Conservation (phyloP, 1,140 invertebrate species). For the Heliconius himera region DNA sequence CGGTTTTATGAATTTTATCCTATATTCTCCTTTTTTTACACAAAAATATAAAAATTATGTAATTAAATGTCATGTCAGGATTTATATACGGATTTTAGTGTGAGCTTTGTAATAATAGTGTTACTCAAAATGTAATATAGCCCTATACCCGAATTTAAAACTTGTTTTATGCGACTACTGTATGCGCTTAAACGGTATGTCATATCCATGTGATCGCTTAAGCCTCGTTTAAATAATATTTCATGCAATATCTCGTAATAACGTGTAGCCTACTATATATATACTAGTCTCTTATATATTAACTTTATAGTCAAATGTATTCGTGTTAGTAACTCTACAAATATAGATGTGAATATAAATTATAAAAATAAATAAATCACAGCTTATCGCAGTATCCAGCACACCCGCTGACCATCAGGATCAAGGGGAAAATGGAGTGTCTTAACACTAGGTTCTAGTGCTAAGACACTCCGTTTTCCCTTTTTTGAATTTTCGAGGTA, state of each 20-base stretch:
- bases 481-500: too few species aligned
- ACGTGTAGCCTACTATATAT: not conserved
- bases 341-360: not conserved
- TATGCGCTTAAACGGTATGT: conserved; percentile 38
- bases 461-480: too few species aligned
- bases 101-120: not conserved
- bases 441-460: too few species aligned
- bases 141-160: not conserved
- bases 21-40: not conserved
- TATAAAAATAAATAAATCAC: not conserved
- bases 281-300: not conserved
- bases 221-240: conserved; percentile 48
- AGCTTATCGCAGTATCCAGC: too few species aligned
- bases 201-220: conserved; percentile 39
- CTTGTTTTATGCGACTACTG: not conserved
- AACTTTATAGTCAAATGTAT: conserved; percentile 1
- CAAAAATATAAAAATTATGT: not conserved
- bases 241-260: conserved; percentile 39
- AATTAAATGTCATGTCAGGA: not conserved
- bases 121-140: not conserved
- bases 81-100: not conserved
- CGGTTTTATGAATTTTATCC: not conserved
- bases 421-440: too few species aligned
- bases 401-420: too few species aligned
- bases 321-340: not conserved